Percentiles rank a stretch among this genome's conserved stretches.
Conservation (phyloP, 2,797 vertebrate species). For the Thripadectes ignobilis region DNA sequence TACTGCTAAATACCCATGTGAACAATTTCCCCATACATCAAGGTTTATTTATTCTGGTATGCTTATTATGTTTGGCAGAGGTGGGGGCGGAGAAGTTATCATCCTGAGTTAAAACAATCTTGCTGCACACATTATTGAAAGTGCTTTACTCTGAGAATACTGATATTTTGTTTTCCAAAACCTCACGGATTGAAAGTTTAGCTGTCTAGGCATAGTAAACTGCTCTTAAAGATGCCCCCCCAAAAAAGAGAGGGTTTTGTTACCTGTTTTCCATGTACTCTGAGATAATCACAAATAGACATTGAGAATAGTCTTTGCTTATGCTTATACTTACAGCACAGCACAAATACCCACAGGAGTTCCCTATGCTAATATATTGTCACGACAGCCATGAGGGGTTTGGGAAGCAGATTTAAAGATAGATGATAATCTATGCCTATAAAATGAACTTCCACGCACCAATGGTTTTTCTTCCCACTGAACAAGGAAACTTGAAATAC, state of each 20-base stretch:
- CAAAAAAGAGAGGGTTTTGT: background rate
- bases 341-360: background rate
- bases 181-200: background rate
- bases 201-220: background rate
- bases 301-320: background rate
- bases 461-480: background rate
- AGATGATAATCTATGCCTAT: background rate
- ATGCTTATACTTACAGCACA: background rate
- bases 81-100: background rate
- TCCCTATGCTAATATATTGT: background rate
- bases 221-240: background rate
- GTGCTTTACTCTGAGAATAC: background rate
- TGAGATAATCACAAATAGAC: background rate
- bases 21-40: background rate
- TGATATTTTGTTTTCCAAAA: background rate
- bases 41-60: background rate
- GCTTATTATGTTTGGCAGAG: background rate
- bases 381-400: background rate
- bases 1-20: background rate
- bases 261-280: background rate
- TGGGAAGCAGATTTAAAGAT: background rate
- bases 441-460: background rate
- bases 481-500: conserved; percentile 34
- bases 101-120: background rate
- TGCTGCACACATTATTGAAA: background rate